phyloP scores from a whole-genome alignment of 2,797 vertebrate species.

The Onychomys torridus region DNA sequence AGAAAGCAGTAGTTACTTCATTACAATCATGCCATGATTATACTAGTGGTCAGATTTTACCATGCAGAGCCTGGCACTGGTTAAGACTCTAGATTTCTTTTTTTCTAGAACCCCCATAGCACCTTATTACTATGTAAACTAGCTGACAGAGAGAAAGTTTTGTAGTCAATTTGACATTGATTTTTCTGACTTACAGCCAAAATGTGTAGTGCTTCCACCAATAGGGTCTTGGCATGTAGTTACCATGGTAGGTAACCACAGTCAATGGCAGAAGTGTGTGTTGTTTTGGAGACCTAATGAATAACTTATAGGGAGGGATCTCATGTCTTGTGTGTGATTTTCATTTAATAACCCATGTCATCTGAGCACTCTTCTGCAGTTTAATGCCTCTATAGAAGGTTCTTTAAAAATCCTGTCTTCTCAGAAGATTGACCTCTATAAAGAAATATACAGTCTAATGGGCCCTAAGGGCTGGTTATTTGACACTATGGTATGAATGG shows the following conservation, averaged over 20 bases:
- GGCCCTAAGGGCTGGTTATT: neutral
- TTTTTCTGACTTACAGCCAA: neutral
- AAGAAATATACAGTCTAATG: neutral
- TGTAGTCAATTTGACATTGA: neutral
- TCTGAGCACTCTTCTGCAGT: neutral
- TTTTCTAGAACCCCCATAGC: neutral
- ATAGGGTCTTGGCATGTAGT: neutral
- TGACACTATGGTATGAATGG: neutral
- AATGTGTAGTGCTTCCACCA: neutral
- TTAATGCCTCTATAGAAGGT: neutral
- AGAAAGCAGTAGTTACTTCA: neutral
- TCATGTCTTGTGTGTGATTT: neutral
- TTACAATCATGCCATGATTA: neutral
- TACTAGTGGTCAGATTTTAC: neutral
- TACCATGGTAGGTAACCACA: too few species aligned
- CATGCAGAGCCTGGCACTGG: neutral
- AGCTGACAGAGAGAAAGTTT: neutral
- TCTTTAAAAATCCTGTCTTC: neutral
- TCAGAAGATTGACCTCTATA: neutral
- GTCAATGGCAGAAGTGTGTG: neutral
- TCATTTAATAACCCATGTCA: neutral
- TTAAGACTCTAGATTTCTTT: neutral
- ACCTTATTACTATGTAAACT: neutral
- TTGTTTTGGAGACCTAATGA: neutral
- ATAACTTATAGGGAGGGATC: neutral